These are phyloP conservation scores for Calameuta pallipes DNA, from an alignment of 2,888 invertebrate species.

Conservation along the genomic window DNA sequence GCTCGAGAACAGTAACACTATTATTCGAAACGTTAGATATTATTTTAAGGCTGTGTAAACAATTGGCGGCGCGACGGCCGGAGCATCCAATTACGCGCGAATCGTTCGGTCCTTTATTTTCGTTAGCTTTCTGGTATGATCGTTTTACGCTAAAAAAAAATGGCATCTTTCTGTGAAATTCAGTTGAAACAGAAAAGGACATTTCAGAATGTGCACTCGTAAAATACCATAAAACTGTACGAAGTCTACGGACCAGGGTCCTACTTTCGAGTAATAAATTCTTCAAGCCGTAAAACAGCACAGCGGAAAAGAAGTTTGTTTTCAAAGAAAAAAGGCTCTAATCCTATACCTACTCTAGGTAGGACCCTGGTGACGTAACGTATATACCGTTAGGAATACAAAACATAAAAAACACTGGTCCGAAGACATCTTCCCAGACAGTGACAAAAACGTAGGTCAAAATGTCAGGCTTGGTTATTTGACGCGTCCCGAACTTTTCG, in stretches of 20 bases:
- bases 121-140: not conserved
- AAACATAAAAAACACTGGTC: not conserved
- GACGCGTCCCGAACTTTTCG: not conserved
- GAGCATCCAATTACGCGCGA: not conserved
- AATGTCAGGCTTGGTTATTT: not conserved
- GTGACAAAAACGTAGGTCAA: not conserved
- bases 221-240: not conserved
- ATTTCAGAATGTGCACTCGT: not conserved
- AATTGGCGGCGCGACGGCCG: not conserved
- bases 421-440: not conserved
- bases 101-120: not conserved
- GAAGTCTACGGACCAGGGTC: not conserved
- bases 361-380: not conserved
- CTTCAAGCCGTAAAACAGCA: not conserved
- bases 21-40: not conserved
- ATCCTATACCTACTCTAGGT: not conserved
- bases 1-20: not conserved
- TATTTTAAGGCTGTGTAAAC: not conserved
- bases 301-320: not conserved
- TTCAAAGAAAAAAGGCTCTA: not conserved
- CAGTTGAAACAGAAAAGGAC: not conserved
- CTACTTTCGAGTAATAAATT: not conserved
- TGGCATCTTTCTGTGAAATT: not conserved
- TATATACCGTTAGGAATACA: not conserved
- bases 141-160: not conserved